A percentile compares a stretch with the other conserved stretches of the same genome.
These are phyloP conservation scores for Anguilla pacifica DNA, from an alignment of 2,797 vertebrate species.

Conservation along the genomic window DNA sequence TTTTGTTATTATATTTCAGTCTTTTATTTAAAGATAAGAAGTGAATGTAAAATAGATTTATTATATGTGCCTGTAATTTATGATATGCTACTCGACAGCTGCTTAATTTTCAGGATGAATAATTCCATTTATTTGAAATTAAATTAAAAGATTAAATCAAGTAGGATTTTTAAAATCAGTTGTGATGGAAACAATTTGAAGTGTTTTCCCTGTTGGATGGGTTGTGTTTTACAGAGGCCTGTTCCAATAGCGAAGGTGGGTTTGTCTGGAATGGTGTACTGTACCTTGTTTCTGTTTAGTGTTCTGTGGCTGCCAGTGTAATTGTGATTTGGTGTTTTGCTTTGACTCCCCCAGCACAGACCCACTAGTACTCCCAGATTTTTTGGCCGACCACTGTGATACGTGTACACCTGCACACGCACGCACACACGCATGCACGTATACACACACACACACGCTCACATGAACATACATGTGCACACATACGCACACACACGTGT, in stretches of 20 bases:
- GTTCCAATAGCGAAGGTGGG: neutral
- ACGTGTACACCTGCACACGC: neutral
- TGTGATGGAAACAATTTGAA: neutral
- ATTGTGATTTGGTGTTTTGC: conserved; percentile 8
- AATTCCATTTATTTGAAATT: neutral
- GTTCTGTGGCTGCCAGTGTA: neutral
- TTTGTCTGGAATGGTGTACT: conserved; percentile 3
- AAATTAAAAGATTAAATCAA: neutral
- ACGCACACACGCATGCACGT: neutral
- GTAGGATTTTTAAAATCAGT: neutral
- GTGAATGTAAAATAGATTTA: neutral
- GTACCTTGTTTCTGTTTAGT: neutral
- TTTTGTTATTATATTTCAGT: neutral
- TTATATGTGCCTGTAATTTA: neutral
- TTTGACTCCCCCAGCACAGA: neutral
- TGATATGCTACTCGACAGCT: neutral
- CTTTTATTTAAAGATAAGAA: neutral
- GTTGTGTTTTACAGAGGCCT: neutral
- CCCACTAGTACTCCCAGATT: neutral
- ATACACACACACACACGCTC: neutral
- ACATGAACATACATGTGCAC: neutral
- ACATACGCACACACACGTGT: neutral
- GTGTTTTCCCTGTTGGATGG: neutral
- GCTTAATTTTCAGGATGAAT: neutral
- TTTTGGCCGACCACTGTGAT: neutral